phyloP scores from a whole-genome alignment of 2,797 vertebrate species.

The Bucorvus abyssinicus region DNA sequence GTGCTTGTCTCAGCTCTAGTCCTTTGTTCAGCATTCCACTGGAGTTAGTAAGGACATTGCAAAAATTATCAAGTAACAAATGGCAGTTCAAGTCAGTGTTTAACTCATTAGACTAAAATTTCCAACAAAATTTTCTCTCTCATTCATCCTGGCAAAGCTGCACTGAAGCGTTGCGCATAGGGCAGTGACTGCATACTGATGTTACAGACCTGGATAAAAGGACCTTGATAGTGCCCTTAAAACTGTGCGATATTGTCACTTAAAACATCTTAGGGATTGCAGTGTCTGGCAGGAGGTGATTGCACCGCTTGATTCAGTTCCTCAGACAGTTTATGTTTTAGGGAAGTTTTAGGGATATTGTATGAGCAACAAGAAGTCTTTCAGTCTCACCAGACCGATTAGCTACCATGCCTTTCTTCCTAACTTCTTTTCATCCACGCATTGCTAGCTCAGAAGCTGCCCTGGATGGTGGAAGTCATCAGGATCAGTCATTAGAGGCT shows the following conservation, averaged over 20 bases:
- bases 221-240: background rate
- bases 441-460: background rate
- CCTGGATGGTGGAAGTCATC: background rate
- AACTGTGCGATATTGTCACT: background rate
- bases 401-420: background rate
- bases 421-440: background rate
- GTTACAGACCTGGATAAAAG: background rate
- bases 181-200: background rate
- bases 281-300: background rate
- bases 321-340: background rate
- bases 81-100: background rate
- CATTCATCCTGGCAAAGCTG: background rate
- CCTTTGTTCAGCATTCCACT: background rate
- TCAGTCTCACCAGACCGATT: background rate
- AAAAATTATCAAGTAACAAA: background rate
- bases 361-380: background rate
- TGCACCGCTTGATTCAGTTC: background rate
- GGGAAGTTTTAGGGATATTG: background rate
- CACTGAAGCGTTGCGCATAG: background rate
- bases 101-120: background rate
- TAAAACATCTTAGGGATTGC: background rate
- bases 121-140: background rate
- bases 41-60: background rate
- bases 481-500: background rate
- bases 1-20: background rate